Evolutionary conservation across 2,797 vertebrate genomes (phyloP).

Genomic region (Amniataba percoides): DNA sequence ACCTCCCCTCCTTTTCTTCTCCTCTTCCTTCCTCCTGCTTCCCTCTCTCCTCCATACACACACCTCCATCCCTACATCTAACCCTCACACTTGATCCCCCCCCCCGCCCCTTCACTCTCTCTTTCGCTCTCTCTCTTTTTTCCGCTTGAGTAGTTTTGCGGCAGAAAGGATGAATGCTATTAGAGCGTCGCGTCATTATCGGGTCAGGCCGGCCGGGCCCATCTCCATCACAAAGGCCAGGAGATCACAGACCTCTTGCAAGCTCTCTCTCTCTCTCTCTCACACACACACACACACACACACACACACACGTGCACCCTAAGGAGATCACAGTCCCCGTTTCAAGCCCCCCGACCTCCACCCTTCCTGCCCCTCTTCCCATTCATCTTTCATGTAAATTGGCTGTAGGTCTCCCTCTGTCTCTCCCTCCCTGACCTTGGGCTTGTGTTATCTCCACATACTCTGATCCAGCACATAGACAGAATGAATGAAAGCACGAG

Average conservation of each 20-base stretch:
- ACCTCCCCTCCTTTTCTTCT: slow-evolving; percentile 61
- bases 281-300: slow-evolving; percentile 18
- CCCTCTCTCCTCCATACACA: slow-evolving; percentile 42
- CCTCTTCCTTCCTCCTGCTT: slow-evolving; percentile 25
- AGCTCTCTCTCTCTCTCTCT: not conserved
- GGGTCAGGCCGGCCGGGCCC: slow-evolving; percentile 81
- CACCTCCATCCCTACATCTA: slow-evolving; percentile 55
- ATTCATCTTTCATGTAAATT: slow-evolving; percentile 86
- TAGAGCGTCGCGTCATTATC: slow-evolving; percentile 86
- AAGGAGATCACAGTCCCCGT: slow-evolving; percentile 79
- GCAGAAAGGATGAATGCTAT: slow-evolving; percentile 86
- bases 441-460: slow-evolving; percentile 90
- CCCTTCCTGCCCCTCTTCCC: slow-evolving; percentile 72
- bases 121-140: slow-evolving; percentile 69
- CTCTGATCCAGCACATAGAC: slow-evolving; percentile 88
- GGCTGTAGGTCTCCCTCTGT: slow-evolving; percentile 83
- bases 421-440: slow-evolving; percentile 91
- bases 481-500: slow-evolving; percentile 65
- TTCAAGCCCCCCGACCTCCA: slow-evolving; percentile 64
- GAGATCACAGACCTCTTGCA: slow-evolving; percentile 84
- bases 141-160: slow-evolving; percentile 83
- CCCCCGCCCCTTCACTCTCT: slow-evolving; percentile 3
- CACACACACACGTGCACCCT: slow-evolving; percentile 60
- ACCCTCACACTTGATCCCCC: slow-evolving; percentile 50
- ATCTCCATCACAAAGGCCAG: slow-evolving; percentile 89